These are phyloP conservation scores for Malacoraja senta DNA, from an alignment of 2,797 vertebrate genomes.

Conservation along the genomic window DNA sequence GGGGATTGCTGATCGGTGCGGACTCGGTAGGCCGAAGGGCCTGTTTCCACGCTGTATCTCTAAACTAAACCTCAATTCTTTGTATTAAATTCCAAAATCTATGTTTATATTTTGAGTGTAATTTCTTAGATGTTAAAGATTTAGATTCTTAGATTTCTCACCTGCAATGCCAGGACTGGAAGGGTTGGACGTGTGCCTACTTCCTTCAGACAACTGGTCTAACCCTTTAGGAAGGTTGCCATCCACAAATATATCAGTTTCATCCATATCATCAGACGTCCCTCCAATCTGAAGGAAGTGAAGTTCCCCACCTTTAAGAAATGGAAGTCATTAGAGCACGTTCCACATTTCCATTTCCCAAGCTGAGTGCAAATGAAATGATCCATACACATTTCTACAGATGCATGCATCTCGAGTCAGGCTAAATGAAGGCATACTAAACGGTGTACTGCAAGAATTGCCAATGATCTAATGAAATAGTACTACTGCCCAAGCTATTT, in stretches of 20 bases:
- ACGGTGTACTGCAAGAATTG: neutral
- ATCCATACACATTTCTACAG: neutral
- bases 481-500: neutral
- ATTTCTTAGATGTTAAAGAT: neutral
- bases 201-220: conserved; percentile 84
- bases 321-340: neutral
- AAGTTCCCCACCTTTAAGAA: conserved; percentile 85
- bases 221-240: conserved; percentile 86
- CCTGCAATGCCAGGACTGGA: conserved; percentile 95
- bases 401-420: too few relatives aligned
- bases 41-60: too few relatives aligned
- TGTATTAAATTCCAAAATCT: too few relatives aligned
- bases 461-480: neutral
- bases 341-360: neutral
- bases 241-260: conserved; percentile 94
- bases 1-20: too few relatives aligned
- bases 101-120: too few relatives aligned
- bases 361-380: neutral
- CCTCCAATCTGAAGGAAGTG: conserved; percentile 99
- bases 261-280: conserved; percentile 91
- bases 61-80: too few relatives aligned
- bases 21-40: too few relatives aligned
- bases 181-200: conserved; percentile 84
- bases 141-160: conserved; percentile 46
- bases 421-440: neutral